Evolutionary conservation across 2,797 vertebrate genomes (phyloP), one percentile per base, ranked within the genome.

Genomic region (Acrossocheilus wenchowensis): DNA sequence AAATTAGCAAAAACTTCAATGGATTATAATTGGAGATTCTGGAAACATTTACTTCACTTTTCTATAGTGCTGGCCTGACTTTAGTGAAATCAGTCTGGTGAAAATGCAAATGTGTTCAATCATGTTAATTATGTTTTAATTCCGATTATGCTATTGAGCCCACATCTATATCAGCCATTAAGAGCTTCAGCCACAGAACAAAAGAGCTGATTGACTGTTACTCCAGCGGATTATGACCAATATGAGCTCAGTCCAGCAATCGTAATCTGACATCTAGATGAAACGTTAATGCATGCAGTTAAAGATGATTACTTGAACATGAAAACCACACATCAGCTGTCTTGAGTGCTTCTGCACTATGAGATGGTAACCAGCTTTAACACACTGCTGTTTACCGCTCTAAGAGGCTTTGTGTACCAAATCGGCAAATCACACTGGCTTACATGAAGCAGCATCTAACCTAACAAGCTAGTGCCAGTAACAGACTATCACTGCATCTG

Each of bases 61-160:
- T 64, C 41, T 64, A 19, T 11, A 79, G 7, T 66, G 78, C 41
- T 36, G 19, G 17, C 12, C 5, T 30, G 72, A 52, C 60, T 43
- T 75, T 41, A 39, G 43, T 66, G 75, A 57, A 85, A 75, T 71
- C 17, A 48, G 34, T 60, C 74, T 7, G 14, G 12, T 66, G 52
- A 34, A 81, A 81, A 43, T 54, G n/a, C n/a, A 85, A 88, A 57
- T 34, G 23, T n/a, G 69, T 30, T 57, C 21, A 26, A 36, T 39
- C n/a, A 73, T 43, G 17, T 80, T 23, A 43, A 69, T 4, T 60
- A 66, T 48, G 41, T 75, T 52, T 86, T 77, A 75, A 82, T 82
- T 73, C 71, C 34, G 57, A 75, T 73, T 36, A 85, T 39, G 17
- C 10, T 54, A 19, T 57, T 72, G 39, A 66, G 23, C 36, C 21